Base-by-base conservation (phyloP, 2,113 vertebrate genomes). In the Tichodroma muraria region DNA sequence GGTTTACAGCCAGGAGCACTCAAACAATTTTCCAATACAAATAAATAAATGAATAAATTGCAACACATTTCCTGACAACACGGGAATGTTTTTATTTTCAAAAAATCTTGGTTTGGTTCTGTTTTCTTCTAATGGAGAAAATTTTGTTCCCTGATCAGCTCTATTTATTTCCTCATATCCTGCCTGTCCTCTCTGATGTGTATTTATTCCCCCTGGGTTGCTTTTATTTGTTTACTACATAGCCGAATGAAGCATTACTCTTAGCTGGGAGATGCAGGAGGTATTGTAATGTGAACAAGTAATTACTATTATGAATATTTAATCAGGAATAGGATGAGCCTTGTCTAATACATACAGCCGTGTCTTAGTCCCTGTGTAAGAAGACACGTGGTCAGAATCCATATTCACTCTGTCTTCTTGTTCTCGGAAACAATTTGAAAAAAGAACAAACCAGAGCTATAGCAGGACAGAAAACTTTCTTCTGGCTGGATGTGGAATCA, bases 231-330 rank as follows among this genome's bases (percentile, higher is more conserved):
- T 69, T 45, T 44, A 53, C 61, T 85, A 23, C 54, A 33, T 80
- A 73, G 45, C 33, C 88, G 70, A 88, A 65, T 6, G 17, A 61
- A 57, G 24, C 30, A 79, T 85, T 94, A 82, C 66, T 82, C 47
- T 88, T 91, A 66, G 27, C 52, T 85, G 31, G 52, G 44, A 91
- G 59, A 85, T 35, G 47, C 35, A 59, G 56, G 35, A 87, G 59
- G 22, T 59, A 63, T 24, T 89, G 45, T 66, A 85, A 93, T 40
- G 52, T 59, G 59, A 93, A 89, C 38, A 73, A 96, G 35, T 87
- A 92, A 94, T 88, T 85, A 85, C 42, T 76, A 38, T 47, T 73
- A 91, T 84, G 69, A 96, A 88, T 93, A 94, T 73, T 88, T 94
- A 83, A 88, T 86, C 38, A 68, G 50, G 64, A 90, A 66, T 84